A percentile compares a stretch with the other conserved stretches of the same genome.
These are phyloP conservation scores for Paralichthys olivaceus DNA, from an alignment of 2,113 vertebrate species.

Conservation along the genomic window DNA sequence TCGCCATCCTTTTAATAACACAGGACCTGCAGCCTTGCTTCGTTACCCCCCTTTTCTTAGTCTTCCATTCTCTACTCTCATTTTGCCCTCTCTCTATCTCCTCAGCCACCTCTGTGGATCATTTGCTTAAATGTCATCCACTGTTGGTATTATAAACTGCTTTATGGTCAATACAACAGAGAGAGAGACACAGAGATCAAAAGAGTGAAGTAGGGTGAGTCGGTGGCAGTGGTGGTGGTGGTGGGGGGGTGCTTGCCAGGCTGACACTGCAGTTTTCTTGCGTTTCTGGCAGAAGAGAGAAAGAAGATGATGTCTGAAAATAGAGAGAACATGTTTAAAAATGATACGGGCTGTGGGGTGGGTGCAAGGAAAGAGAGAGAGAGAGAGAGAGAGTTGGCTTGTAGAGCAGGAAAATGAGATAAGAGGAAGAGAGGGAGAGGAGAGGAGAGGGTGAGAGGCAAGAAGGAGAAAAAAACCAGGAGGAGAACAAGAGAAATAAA, in stretches of 20 bases:
- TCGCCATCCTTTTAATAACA: conserved; percentile 24
- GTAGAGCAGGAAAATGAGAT: conserved; percentile 44
- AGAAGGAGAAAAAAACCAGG: conserved; percentile 24
- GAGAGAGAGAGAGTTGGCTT: conserved; percentile 41
- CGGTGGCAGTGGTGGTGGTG: not conserved
- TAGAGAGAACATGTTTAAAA: conserved; percentile 66
- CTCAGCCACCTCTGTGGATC: conserved; percentile 31
- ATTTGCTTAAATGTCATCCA: conserved; percentile 65
- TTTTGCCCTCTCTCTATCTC: conserved; percentile 34
- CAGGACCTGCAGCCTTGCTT: conserved; percentile 16
- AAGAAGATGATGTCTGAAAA: conserved; percentile 63
- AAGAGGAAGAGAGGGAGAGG: conserved; percentile 31
- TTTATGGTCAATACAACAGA: conserved; percentile 39
- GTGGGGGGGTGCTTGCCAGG: conserved; percentile 10
- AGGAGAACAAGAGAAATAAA: conserved; percentile 50
- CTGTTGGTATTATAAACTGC: conserved; percentile 65
- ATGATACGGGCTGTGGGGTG: conserved; percentile 42
- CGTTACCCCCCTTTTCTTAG: conserved; percentile 11
- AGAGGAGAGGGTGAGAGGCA: conserved; percentile 3
- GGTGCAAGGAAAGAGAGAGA: conserved; percentile 15
- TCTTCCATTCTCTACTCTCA: conserved; percentile 12
- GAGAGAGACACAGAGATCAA: conserved; percentile 5
- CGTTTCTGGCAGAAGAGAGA: conserved; percentile 60
- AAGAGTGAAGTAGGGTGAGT: conserved; percentile 26
- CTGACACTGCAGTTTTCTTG: conserved; percentile 70